Base-by-base conservation (phyloP, 2,888 invertebrate genomes). In the Brachylomia viminalis region DNA sequence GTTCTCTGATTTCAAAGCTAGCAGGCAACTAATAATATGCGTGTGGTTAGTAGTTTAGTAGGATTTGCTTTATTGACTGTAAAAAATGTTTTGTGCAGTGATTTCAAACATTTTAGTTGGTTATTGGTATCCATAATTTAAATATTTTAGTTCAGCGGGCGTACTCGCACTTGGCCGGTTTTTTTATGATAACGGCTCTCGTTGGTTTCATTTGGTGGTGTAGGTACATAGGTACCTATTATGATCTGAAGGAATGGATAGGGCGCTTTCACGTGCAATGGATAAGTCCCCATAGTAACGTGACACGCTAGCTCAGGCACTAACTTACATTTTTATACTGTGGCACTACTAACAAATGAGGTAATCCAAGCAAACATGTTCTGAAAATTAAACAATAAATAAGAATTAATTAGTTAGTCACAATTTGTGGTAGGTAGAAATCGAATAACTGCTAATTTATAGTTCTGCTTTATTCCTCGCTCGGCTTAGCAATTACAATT, bases 1-100 rank as follows among this genome's bases (percentile, higher is more conserved):
- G 59, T 54, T 64, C 42, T 82, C 62, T 58, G 49, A 66, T 85
- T 67, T 75, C 70, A 81, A 80, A 85, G 62, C 20, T 6, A 68
- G 13, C 59, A 20, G 59, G 27, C 56, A 27, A 70, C 20, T 42
- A 38, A 70, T 47, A 52, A 56, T 64, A 47, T 62, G 6, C 1
- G 72, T 30, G n/a, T 62, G 42, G 45, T 58, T 45, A 49, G 42
- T 49, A 42, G 15, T 33, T 2, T 15, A 38, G 13, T 30, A 56
- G 0, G 10, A 45, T 33, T 67, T 67, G 8, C 0, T 58, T 54
- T 49, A 64, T 52, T 33, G 33, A 47, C 20, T 38, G 17, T 17
- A 23, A 65, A n/a, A 8, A 38, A 47, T 61, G 23, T 33, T 71
- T 71, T 58, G 10, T 23, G 8, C 11, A 13, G 58, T 17, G n/a